Conservation (phyloP, 2,888 invertebrate genomes). For the Phalera bucephala region DNA sequence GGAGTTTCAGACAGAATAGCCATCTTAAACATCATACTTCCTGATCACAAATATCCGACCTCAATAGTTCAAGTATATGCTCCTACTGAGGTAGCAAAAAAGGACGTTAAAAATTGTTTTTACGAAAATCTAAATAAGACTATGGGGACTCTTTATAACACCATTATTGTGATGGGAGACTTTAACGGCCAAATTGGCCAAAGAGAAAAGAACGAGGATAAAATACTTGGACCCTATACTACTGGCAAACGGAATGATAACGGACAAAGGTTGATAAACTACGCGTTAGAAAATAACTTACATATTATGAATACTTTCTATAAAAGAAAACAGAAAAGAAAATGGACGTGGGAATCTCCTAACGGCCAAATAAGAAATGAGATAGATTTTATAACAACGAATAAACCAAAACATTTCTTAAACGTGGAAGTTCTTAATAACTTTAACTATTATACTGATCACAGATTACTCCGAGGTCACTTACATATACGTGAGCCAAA, state of each 20-base stretch:
- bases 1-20: conserved; percentile 3
- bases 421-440: conserved; percentile 6
- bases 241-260: conserved; percentile 21
- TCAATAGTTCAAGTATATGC: not conserved
- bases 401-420: conserved; percentile 9
- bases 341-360: conserved; percentile 24
- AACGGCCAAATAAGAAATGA: conserved; percentile 19
- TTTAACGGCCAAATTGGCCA: conserved; percentile 7
- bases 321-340: conserved; percentile 13
- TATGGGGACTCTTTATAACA: not conserved
- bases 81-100: not conserved
- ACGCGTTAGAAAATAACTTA: conserved; percentile 14
- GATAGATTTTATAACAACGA: conserved; percentile 17
- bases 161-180: not conserved
- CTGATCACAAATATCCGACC: not conserved
- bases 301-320: conserved; percentile 19
- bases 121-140: not conserved
- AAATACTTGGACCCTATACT: conserved; percentile 9
- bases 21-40: not conserved
- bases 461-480: conserved; percentile 7
- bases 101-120: not conserved
- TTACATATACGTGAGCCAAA: conserved; percentile 4
- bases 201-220: conserved; percentile 12
- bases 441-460: conserved; percentile 8
- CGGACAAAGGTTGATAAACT: conserved; percentile 21